These are phyloP conservation scores for Dasypus novemcinctus DNA, from an alignment of 2,113 vertebrate genomes.

Conservation along the genomic window DNA sequence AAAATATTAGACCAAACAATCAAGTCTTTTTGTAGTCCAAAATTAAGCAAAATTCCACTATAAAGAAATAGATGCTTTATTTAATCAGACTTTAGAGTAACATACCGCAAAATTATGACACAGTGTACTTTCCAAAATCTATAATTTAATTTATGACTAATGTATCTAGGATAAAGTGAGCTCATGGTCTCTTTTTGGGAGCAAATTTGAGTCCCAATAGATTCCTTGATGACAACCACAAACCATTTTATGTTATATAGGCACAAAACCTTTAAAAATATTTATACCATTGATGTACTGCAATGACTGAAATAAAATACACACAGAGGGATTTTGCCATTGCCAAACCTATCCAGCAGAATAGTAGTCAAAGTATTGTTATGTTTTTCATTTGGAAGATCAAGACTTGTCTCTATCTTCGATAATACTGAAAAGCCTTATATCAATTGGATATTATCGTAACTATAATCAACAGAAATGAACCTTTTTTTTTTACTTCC, in stretches of 20 bases:
- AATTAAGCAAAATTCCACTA: not conserved
- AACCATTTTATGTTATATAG: not conserved
- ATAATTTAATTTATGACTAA: not conserved
- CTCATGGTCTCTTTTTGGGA: not conserved
- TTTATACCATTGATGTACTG: not conserved
- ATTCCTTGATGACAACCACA: not conserved
- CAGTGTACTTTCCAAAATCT: not conserved
- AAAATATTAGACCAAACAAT: not conserved
- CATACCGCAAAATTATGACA: not conserved
- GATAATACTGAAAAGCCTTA: not conserved
- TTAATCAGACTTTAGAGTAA: not conserved
- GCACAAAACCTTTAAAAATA: not conserved
- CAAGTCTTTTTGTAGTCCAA: not conserved
- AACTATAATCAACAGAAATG: not conserved
- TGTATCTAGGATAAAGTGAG: not conserved
- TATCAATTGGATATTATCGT: not conserved
- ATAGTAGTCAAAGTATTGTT: not conserved
- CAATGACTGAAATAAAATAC: too few species aligned
- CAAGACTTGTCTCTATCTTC: not conserved
- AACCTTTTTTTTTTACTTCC: not conserved
- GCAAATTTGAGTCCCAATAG: not conserved
- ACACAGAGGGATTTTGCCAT: too few species aligned
- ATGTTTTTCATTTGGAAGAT: not conserved
- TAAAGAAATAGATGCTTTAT: not conserved
- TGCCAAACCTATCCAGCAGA: not conserved